Evolutionary conservation across 2,888 invertebrate species (phyloP), one percentile per base, ranked within the genome.

Genomic region (Poecilobothrus nobilitatus): DNA sequence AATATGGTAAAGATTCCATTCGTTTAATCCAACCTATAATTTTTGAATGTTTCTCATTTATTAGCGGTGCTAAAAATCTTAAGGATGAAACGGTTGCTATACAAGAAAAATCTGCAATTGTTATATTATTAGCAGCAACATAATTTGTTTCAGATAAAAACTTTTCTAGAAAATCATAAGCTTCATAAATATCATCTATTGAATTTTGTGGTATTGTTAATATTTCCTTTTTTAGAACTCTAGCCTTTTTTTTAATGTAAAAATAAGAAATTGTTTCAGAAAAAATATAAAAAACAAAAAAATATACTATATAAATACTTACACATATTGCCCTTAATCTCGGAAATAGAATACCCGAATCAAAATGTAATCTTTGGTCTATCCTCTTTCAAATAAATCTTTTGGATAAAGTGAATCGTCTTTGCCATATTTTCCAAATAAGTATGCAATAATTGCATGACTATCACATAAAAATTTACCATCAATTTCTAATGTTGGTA

Each of bases 391-490:
- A 53, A 79, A 73, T 4, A 83, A 74, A 73, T 87, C 85, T 73
- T 83, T 84, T 0, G 88, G 87, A 74, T 87, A 88, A 3, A 87
- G 76, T 0, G 78, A 72, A 72, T 85, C 84, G 67, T 83, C 77
- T 70, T 83, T 81, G 1, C 78, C 85, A 74, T 86, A 87, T 73
- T 85, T 85, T 62, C 80, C 80, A 0, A 82, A 82, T 67, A 87
- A 74, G 74, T 85, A 86, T 10, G 78, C 73, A 15, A 76, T 75
- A 33, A 86, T 85, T 0, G 84, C 84, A 71, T 85, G 84, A 64
- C 84, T 84, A 66, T 79, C 79, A 73, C 75, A 76, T 1, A 79
- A 70, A 3, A 67, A 69, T 1, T 71, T 71, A 8, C 76, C 80
- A 27, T 76, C 72, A 63, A 80, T 80, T 6, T 79, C 76, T 65